Conservation (phyloP, 2,888 invertebrate genomes). For the Drosophila paramelanica region DNA sequence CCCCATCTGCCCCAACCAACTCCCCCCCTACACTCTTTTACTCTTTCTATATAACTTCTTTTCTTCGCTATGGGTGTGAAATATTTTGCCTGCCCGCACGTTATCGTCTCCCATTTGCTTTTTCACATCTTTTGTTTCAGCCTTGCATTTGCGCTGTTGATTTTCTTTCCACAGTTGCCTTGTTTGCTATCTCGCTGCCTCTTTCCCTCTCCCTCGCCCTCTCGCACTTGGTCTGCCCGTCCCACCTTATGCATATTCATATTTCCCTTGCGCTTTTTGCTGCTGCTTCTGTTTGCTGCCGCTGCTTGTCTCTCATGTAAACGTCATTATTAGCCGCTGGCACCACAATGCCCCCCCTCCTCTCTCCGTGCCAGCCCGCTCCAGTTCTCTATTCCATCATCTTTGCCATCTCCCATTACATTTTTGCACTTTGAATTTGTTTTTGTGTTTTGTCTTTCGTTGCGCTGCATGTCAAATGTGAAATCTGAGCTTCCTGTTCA, state of each 20-base stretch:
- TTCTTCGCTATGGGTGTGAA: constrained; percentile 47
- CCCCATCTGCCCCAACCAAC: constrained; percentile 5
- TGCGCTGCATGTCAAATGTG: constrained; percentile 61
- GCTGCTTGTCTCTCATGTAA: constrained; percentile 62
- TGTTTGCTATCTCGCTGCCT: not conserved
- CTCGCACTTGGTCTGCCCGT: not conserved
- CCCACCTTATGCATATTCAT: constrained; percentile 66
- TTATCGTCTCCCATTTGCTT: constrained; percentile 27
- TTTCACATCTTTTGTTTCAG: constrained; percentile 53
- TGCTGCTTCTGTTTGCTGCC: constrained; percentile 39
- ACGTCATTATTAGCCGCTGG: constrained; percentile 71
- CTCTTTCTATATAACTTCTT: not conserved
- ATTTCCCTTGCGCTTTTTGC: constrained; percentile 65
- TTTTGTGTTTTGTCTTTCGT: constrained; percentile 24
- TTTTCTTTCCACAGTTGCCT: not conserved
- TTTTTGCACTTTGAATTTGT: constrained; percentile 43
- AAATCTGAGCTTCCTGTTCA: constrained; percentile 80
- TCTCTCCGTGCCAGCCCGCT: not conserved
- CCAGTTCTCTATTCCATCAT: not conserved
- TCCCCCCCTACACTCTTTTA: not conserved
- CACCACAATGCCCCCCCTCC: not conserved
- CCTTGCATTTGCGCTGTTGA: constrained; percentile 35
- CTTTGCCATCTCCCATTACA: constrained; percentile 63
- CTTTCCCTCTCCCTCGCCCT: not conserved
- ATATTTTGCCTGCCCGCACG: constrained; percentile 39